Conservation (phyloP, 2,888 invertebrate species). For the Pristionchus entomophagus region DNA sequence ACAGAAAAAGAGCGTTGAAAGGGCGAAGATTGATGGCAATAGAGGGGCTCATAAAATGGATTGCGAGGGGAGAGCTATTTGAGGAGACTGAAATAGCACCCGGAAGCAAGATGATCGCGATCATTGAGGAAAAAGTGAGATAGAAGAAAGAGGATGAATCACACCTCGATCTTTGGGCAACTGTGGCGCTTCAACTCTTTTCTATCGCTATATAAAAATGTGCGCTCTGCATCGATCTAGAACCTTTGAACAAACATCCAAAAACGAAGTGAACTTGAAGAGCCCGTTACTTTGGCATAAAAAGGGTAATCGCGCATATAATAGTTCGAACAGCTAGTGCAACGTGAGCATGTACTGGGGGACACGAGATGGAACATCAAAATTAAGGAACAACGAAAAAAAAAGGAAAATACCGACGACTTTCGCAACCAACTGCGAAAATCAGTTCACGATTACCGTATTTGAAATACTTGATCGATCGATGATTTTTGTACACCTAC, state of each 20-base stretch:
- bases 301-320: neutral
- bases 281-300: neutral
- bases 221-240: neutral
- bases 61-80: neutral
- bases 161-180: neutral
- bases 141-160: neutral
- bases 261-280: neutral
- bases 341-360: neutral
- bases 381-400: no score
- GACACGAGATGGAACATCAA: no score
- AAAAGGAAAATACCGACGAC: neutral
- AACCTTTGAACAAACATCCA: neutral
- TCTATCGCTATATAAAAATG: no score
- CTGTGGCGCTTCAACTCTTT: neutral
- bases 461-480: neutral
- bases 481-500: neutral
- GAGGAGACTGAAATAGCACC: neutral
- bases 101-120: neutral
- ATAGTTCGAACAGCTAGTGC: neutral
- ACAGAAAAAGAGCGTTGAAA: slow-evolving; percentile 13
- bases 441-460: no score
- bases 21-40: neutral
- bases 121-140: neutral
- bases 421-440: no score
- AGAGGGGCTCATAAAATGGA: neutral